These are phyloP conservation scores for Thomomys bottae DNA, from an alignment of 2,113 vertebrate genomes.

Conservation along the genomic window DNA sequence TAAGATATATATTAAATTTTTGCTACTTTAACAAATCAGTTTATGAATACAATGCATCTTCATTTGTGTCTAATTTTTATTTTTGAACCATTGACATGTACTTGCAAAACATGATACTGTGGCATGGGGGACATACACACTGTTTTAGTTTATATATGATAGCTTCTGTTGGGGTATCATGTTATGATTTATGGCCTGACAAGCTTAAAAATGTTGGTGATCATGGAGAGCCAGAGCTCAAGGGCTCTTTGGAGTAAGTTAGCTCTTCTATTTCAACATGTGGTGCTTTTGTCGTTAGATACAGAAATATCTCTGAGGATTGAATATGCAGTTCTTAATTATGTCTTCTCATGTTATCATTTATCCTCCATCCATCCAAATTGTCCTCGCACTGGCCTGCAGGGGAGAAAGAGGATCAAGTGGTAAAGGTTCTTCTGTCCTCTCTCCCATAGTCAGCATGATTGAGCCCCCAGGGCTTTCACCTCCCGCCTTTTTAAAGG, in stretches of 20 bases:
- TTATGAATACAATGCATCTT: no score
- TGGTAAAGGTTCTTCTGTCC: not conserved
- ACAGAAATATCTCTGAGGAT: not conserved
- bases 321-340: not conserved
- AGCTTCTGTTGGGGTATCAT: not conserved
- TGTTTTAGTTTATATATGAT: not conserved
- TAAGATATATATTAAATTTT: no score
- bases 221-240: no score
- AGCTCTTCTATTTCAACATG: not conserved
- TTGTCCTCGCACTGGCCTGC: not conserved
- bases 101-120: not conserved
- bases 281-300: not conserved
- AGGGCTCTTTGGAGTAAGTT: not conserved
- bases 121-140: not conserved
- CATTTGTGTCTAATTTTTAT: not conserved
- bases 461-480: not conserved
- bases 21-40: no score
- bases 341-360: not conserved
- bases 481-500: not conserved
- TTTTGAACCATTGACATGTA: constrained; percentile 14
- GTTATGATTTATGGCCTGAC: not conserved
- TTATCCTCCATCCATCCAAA: not conserved
- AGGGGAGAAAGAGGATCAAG: no score
- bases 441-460: not conserved
- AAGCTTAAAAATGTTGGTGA: not conserved